Percentiles rank a stretch among this genome's conserved stretches.
phyloP scores from a whole-genome alignment of 2,113 vertebrate species.

The Columbina picui region DNA sequence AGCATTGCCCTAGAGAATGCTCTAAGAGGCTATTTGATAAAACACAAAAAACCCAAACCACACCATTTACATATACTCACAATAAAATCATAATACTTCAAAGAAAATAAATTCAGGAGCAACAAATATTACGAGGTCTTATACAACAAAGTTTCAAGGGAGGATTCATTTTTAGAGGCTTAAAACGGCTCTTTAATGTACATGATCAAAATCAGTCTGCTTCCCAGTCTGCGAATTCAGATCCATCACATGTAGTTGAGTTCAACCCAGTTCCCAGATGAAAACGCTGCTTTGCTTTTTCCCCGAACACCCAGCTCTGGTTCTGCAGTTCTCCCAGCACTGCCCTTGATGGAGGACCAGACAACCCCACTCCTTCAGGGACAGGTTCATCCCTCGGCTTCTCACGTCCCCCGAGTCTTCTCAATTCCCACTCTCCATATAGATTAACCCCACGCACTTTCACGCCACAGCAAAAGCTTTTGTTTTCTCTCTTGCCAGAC shows the following conservation, averaged over 20 bases:
- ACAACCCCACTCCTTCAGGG: no score
- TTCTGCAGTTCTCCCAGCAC: no score
- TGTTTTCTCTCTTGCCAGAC: neutral
- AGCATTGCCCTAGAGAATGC: rapidly evolving
- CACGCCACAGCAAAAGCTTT: rapidly evolving
- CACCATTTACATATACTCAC: neutral
- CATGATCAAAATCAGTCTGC: no score
- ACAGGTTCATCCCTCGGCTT: no score
- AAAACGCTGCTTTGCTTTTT: no score
- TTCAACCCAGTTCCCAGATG: no score
- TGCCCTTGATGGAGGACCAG: no score
- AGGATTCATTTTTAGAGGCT: neutral
- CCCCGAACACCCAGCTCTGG: no score
- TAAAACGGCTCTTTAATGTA: neutral
- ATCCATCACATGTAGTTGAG: no score
- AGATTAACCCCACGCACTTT: neutral
- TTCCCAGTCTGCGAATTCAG: no score
- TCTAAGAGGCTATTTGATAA: neutral
- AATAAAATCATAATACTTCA: neutral
- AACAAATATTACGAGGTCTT: neutral
- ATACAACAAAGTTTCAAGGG: neutral
- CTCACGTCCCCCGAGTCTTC: neutral
- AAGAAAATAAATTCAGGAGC: neutral
- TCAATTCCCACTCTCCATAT: neutral
- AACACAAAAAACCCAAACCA: neutral